A percentile compares a stretch with the other conserved stretches of the same genome.
These are phyloP conservation scores for Coelogynopora nodosa DNA, from an alignment of 2,888 invertebrate species.

Conservation along the genomic window DNA sequence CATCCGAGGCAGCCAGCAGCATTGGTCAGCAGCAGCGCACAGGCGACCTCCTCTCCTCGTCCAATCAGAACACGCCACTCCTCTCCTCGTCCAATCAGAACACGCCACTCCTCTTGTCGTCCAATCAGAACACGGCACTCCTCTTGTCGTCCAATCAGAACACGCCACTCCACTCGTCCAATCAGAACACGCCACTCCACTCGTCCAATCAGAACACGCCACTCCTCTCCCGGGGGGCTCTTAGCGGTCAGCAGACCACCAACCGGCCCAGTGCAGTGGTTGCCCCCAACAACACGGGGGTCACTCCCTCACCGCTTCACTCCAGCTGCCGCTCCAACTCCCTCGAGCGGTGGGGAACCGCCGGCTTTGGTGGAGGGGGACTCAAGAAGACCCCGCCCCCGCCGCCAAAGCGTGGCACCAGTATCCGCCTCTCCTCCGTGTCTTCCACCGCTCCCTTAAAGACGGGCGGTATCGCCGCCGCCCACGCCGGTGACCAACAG, in stretches of 20 bases:
- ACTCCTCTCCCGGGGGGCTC: not conserved
- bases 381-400: not conserved
- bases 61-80: too few species aligned
- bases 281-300: not conserved
- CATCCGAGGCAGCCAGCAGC: too few species aligned
- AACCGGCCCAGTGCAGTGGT: not conserved
- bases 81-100: too few species aligned
- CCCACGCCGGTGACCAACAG: too few species aligned
- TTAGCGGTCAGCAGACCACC: too few species aligned
- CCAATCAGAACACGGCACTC: too few species aligned
- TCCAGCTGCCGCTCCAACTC: not conserved
- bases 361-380: not conserved
- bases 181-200: not conserved
- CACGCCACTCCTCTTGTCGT: too few species aligned
- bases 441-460: not conserved
- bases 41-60: too few species aligned
- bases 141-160: too few species aligned
- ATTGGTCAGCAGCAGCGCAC: too few species aligned
- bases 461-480: too few species aligned
- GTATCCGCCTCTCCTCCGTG: not conserved
- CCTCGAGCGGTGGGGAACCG: not conserved
- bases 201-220: not conserved
- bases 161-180: too few species aligned
- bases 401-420: not conserved
- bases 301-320: not conserved